These are phyloP conservation scores for Microcebus tavaratra DNA, from an alignment of 2,113 vertebrate genomes.

Conservation along the genomic window DNA sequence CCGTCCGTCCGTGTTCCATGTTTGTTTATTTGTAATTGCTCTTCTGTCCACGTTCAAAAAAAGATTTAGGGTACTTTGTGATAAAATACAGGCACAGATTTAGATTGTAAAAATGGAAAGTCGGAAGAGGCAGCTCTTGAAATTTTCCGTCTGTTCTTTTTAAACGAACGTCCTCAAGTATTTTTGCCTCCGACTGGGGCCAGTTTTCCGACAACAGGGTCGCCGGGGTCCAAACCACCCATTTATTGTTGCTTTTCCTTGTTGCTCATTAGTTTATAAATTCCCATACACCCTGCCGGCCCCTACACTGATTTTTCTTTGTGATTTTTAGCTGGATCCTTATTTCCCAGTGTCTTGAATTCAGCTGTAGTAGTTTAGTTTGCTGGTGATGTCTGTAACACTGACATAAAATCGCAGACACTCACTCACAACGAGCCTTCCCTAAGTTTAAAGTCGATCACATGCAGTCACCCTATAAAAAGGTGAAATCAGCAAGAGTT, in stretches of 20 bases:
- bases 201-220: background rate
- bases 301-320: background rate
- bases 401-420: background rate
- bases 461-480: too few species aligned
- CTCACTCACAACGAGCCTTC: background rate
- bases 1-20: background rate
- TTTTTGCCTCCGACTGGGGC: background rate
- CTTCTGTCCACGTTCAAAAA: background rate
- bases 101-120: background rate
- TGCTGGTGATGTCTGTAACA: background rate
- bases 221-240: rapidly evolving
- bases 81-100: background rate
- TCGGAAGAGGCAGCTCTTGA: rapidly evolving
- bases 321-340: background rate
- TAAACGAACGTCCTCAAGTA: rapidly evolving
- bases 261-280: background rate
- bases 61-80: background rate
- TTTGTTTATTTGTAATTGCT: background rate
- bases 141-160: rapidly evolving
- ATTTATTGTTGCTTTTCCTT: background rate
- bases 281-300: background rate
- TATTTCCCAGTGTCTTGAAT: background rate
- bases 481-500: too few species aligned
- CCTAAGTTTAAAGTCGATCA: background rate
- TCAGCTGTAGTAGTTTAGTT: background rate